phyloP scores from a whole-genome alignment of 2,888 invertebrate genomes.

The Diachrysia chrysitis region DNA sequence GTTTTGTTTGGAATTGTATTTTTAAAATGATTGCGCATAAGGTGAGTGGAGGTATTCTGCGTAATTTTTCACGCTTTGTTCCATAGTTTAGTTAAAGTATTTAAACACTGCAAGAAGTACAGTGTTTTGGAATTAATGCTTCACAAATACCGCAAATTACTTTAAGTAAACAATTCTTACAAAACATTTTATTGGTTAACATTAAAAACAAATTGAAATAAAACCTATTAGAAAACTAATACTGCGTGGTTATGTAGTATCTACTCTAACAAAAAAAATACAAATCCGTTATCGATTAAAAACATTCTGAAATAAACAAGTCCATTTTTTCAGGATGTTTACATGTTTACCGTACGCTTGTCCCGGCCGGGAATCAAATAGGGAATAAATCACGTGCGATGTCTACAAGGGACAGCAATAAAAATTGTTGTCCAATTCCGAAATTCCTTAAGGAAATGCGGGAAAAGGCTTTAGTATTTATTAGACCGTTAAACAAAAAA shows the following conservation, averaged over 20 bases:
- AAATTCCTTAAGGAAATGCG: constrained; percentile 41
- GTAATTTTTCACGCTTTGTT: neutral
- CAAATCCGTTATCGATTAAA: constrained; percentile 1
- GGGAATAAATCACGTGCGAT: constrained; percentile 54
- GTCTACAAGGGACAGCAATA: constrained; percentile 52
- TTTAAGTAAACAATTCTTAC: too few relatives aligned
- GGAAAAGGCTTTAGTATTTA: constrained; percentile 23
- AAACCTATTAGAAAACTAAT: too few relatives aligned
- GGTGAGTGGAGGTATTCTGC: neutral
- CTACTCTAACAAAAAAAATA: neutral
- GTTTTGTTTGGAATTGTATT: constrained; percentile 35
- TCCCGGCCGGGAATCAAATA: constrained; percentile 52
- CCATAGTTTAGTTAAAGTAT: neutral
- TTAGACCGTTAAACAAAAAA: constrained; percentile 13
- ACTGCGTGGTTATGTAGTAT: neutral
- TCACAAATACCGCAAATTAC: too few relatives aligned
- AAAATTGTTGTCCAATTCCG: constrained; percentile 53
- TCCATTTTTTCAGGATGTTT: constrained; percentile 38
- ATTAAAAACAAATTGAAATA: too few relatives aligned
- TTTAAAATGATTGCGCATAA: constrained; percentile 28
- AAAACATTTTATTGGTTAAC: too few relatives aligned
- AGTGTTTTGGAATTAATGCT: neutral
- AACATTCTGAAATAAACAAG: constrained; percentile 27
- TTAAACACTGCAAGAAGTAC: too few relatives aligned
- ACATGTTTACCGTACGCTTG: constrained; percentile 54